Conservation (phyloP, 1,140 invertebrate species). For the Pogonomyrmex barbatus region DNA sequence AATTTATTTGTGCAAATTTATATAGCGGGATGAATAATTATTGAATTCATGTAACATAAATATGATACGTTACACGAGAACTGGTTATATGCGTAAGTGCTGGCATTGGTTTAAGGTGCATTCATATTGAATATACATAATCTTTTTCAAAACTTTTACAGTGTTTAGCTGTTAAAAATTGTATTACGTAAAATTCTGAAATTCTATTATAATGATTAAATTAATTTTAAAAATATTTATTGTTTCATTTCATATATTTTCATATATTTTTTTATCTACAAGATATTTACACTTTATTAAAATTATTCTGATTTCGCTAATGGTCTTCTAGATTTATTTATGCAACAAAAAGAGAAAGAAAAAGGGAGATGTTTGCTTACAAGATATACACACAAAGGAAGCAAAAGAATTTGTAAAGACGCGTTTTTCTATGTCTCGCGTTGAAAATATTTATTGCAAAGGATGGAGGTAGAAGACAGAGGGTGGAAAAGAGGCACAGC, state of each 20-base stretch:
- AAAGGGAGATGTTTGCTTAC: not conserved
- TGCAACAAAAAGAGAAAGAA: too few species aligned
- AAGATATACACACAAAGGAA: not conserved
- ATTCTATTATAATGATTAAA: not conserved
- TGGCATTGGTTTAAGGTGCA: constrained; percentile 59
- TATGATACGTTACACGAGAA: constrained; percentile 66
- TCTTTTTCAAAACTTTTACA: not conserved
- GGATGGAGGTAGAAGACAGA: constrained; percentile 40
- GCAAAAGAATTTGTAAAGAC: not conserved
- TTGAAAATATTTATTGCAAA: constrained; percentile 36
- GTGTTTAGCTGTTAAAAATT: not conserved
- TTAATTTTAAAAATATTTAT: not conserved
- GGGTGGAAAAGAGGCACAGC: constrained; percentile 19
- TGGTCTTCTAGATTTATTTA: not conserved
- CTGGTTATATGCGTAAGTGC: constrained; percentile 66
- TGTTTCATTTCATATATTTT: not conserved
- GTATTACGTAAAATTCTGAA: not conserved
- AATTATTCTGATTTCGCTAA: not conserved
- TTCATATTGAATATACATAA: constrained; percentile 54
- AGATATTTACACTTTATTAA: not conserved
- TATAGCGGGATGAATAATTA: constrained; percentile 74
- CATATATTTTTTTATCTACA: not conserved
- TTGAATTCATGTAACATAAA: constrained; percentile 73
- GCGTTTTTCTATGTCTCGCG: not conserved
- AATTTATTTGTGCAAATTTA: constrained; percentile 73